A percentile compares a stretch with the other conserved stretches of the same genome.
Conservation (phyloP, 1,140 invertebrate genomes). For the Drosophila ananassae region DNA sequence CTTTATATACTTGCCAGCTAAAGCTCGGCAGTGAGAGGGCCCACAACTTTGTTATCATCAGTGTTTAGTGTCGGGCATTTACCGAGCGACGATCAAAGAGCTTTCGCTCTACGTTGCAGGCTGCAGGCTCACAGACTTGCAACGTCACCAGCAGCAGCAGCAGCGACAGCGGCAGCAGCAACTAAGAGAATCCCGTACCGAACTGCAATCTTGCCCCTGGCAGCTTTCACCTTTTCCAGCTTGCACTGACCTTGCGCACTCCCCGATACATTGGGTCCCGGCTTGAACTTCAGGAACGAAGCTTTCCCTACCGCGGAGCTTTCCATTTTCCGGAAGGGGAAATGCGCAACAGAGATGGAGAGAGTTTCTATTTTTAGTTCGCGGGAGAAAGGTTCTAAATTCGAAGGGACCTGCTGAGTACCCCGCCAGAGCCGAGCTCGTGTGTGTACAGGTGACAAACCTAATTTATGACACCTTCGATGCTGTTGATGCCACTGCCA, state of each 20-base stretch:
- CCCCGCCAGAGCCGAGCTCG: constrained; percentile 20
- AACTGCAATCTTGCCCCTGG: constrained; percentile 29
- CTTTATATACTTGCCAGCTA: constrained; percentile 64
- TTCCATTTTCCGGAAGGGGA: constrained; percentile 50
- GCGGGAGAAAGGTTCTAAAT: constrained; percentile 31
- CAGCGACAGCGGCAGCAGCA: constrained; percentile 2
- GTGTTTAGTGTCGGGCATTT: constrained; percentile 21
- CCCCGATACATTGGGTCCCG: constrained; percentile 62
- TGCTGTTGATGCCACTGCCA: constrained; percentile 23
- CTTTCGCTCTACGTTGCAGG: constrained; percentile 49
- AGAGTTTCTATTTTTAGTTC: constrained; percentile 23
- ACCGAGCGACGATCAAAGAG: constrained; percentile 60
- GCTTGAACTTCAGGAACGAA: constrained; percentile 71
- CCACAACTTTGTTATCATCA: constrained; percentile 63
- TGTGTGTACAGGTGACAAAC: constrained; percentile 67
- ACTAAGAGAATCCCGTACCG: constrained; percentile 9
- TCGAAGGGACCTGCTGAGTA: neutral
- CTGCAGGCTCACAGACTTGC: constrained; percentile 24
- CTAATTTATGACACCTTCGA: constrained; percentile 62
- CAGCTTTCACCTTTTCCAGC: constrained; percentile 71
- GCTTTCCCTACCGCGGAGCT: constrained; percentile 60
- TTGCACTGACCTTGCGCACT: constrained; percentile 81
- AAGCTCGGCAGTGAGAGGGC: constrained; percentile 44
- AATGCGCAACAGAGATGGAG: constrained; percentile 27
- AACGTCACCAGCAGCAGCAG: constrained; percentile 14